A percentile compares a stretch with the other conserved stretches of the same genome.
Conservation (phyloP, 1,140 invertebrate species). For the Batillaria attramentaria region DNA sequence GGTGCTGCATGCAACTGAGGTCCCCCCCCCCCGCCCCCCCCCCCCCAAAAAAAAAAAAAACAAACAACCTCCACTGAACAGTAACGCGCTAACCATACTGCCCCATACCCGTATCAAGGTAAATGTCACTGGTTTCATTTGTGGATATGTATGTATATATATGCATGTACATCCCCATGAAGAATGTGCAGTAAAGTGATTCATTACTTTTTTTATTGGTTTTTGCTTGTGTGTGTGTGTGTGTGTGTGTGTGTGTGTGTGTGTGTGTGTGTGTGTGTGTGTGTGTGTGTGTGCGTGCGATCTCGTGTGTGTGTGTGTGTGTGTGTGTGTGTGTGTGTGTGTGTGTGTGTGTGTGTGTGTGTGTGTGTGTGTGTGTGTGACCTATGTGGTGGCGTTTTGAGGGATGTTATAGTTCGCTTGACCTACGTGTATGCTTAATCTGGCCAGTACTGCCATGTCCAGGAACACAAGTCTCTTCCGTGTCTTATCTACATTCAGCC, state of each 20-base stretch:
- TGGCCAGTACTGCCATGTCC: not conserved
- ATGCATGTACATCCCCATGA: not conserved
- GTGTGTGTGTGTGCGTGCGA: not conserved
- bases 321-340: not conserved
- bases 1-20: too few species aligned
- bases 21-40: too few species aligned
- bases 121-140: too few species aligned
- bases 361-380: slow-evolving; percentile 1
- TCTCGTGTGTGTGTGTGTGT: not conserved
- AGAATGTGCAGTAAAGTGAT: not conserved
- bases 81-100: too few species aligned
- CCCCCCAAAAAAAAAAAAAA: too few species aligned
- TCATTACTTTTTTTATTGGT: not conserved
- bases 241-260: not conserved
- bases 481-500: too few species aligned
- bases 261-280: not conserved
- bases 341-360: slow-evolving; percentile 10
- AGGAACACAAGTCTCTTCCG: not conserved
- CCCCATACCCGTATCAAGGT: too few species aligned
- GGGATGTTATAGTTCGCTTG: not conserved
- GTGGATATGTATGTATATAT: too few species aligned
- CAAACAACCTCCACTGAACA: too few species aligned
- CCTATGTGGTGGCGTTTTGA: too few species aligned
- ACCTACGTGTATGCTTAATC: not conserved
- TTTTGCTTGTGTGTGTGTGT: not conserved